These are phyloP conservation scores for Tetheella fluctuosa DNA, from an alignment of 2,888 invertebrate genomes.

Conservation along the genomic window DNA sequence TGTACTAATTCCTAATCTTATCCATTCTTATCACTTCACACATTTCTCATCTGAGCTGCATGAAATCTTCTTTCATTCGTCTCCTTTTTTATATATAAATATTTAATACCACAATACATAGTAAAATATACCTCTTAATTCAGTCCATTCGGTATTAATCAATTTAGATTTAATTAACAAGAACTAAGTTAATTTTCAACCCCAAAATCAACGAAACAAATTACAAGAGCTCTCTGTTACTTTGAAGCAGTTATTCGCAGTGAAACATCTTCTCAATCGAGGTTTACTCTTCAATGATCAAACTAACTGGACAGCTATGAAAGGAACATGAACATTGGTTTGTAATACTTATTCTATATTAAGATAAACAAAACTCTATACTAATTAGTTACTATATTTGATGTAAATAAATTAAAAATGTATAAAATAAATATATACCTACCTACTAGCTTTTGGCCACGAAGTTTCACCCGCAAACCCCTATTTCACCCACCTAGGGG, in stretches of 20 bases:
- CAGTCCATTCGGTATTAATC: neutral
- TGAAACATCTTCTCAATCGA: neutral
- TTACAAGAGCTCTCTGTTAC: slow-evolving; percentile 8
- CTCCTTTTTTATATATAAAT: no score
- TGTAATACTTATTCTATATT: neutral
- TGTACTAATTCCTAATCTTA: no score
- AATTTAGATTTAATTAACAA: slow-evolving; percentile 1
- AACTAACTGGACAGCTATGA: neutral
- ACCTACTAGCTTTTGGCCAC: no score
- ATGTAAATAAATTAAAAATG: no score
- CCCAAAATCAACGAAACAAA: slow-evolving; percentile 13
- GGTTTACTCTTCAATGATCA: neutral
- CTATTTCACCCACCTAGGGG: no score
- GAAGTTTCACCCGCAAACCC: no score
- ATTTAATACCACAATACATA: neutral
- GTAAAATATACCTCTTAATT: neutral
- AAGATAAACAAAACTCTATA: neutral
- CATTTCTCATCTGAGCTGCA: no score
- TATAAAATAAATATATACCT: no score
- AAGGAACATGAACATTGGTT: neutral
- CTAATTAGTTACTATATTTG: neutral
- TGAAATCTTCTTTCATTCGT: no score
- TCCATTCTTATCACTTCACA: no score
- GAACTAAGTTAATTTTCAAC: neutral
- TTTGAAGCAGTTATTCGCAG: slow-evolving; percentile 8